A percentile compares a stretch with the other conserved stretches of the same genome.
Conservation (phyloP, 2,888 invertebrate species). For the Ormyrus labotus region DNA sequence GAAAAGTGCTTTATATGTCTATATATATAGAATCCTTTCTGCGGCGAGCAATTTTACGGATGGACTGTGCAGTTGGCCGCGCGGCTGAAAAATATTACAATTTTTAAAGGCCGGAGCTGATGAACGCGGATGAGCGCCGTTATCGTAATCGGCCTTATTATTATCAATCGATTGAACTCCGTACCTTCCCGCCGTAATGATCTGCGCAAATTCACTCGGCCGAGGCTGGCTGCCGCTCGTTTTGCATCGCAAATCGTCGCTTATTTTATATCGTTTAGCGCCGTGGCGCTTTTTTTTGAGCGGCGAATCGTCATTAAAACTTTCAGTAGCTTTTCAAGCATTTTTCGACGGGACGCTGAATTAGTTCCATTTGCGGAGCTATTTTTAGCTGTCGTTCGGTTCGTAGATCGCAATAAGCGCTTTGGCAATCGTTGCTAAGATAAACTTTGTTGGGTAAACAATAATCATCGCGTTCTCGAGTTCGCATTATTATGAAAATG, state of each 20-base stretch:
- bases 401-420: too few relatives aligned
- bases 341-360: too few relatives aligned
- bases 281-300: not conserved
- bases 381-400: too few relatives aligned
- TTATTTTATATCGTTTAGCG: not conserved
- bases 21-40: not conserved
- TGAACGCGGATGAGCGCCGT: slow-evolving; percentile 13
- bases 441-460: too few relatives aligned
- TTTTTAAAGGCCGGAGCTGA: slow-evolving; percentile 12
- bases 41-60: slow-evolving; percentile 16
- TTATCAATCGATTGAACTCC: slow-evolving; percentile 44
- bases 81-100: slow-evolving; percentile 2
- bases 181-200: slow-evolving; percentile 2
- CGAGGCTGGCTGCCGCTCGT: not conserved
- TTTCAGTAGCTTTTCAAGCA: not conserved
- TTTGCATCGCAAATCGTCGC: slow-evolving; percentile 2
- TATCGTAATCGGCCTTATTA: slow-evolving; percentile 50
- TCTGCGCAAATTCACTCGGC: slow-evolving; percentile 9
- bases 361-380: too few relatives aligned
- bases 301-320: slow-evolving; percentile 15
- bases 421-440: too few relatives aligned
- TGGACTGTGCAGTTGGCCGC: not conserved
- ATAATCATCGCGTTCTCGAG: too few relatives aligned
- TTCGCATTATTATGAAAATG: too few relatives aligned
- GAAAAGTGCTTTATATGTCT: not conserved